Percentiles rank a stretch among this genome's conserved stretches.
phyloP scores from a whole-genome alignment of 2,888 invertebrate species.

The Pharmacophagus antenor region DNA sequence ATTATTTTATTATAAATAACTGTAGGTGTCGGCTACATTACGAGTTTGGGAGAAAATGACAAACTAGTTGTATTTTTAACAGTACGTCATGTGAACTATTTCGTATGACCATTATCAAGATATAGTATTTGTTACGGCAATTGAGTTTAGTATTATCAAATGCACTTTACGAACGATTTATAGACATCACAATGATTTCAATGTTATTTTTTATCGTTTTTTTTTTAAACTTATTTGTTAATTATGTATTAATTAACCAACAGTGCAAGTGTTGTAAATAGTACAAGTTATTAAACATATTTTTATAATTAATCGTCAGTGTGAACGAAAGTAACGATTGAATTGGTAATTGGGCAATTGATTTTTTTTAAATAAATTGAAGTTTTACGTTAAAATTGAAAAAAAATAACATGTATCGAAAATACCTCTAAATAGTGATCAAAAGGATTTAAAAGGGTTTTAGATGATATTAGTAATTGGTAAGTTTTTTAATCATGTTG shows the following conservation, averaged over 20 bases:
- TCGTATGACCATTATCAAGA: neutral
- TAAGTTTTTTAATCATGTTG: constrained; percentile 75
- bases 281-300: constrained; percentile 56
- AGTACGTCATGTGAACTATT: constrained; percentile 19
- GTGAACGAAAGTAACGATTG: constrained; percentile 12
- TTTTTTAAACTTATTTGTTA: constrained; percentile 50
- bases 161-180: constrained; percentile 20
- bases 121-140: neutral
- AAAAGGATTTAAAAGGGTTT: constrained; percentile 74
- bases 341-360: constrained; percentile 53
- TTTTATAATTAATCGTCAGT: constrained; percentile 43
- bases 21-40: constrained; percentile 27
- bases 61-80: constrained; percentile 32
- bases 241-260: constrained; percentile 54
- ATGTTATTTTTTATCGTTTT: constrained; percentile 33
- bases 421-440: constrained; percentile 79
- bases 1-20: constrained; percentile 47
- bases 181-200: constrained; percentile 40
- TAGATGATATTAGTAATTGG: constrained; percentile 68
- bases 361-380: constrained; percentile 48
- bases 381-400: constrained; percentile 55
- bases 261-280: constrained; percentile 65
- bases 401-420: constrained; percentile 59
- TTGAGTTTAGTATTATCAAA: neutral
- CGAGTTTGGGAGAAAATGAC: constrained; percentile 38